Conservation (phyloP, 2,113 vertebrate genomes). For the Xyrauchen texanus region DNA sequence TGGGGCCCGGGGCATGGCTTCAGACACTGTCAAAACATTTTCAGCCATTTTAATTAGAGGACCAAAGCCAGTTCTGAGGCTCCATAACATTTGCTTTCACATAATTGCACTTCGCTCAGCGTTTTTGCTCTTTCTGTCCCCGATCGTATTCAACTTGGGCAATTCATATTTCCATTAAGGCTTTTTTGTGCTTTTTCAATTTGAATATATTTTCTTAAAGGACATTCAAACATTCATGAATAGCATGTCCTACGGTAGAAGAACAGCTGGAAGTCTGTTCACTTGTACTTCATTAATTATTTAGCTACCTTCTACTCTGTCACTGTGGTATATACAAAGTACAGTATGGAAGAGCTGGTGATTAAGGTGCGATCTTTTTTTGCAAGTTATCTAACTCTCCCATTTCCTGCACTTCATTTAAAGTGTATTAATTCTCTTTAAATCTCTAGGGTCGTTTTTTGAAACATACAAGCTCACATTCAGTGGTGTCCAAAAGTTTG, state of each 20-base stretch:
- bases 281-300: slow-evolving; percentile 41
- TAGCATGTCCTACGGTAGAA: slow-evolving; percentile 34
- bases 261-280: slow-evolving; percentile 35
- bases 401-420: not conserved
- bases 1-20: slow-evolving; percentile 52
- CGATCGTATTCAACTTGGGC: slow-evolving; percentile 51
- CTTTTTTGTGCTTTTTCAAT: slow-evolving; percentile 59
- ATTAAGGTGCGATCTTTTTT: not conserved
- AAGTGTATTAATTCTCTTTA: not conserved
- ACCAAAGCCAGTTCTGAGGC: slow-evolving; percentile 53
- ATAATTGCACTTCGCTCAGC: slow-evolving; percentile 60
- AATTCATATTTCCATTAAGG: slow-evolving; percentile 61
- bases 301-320: slow-evolving; percentile 12
- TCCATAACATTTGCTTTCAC: slow-evolving; percentile 59
- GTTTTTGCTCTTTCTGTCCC: slow-evolving; percentile 53
- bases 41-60: slow-evolving; percentile 64
- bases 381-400: not conserved
- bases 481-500: no score
- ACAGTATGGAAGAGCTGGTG: slow-evolving; percentile 8
- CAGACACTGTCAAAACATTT: slow-evolving; percentile 62
- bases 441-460: not conserved
- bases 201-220: slow-evolving; percentile 58
- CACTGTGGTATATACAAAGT: slow-evolving; percentile 22
- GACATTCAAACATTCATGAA: slow-evolving; percentile 43
- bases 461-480: not conserved